These are phyloP conservation scores for Ochropleura leucogaster DNA, from an alignment of 2,888 invertebrate species.

Conservation along the genomic window DNA sequence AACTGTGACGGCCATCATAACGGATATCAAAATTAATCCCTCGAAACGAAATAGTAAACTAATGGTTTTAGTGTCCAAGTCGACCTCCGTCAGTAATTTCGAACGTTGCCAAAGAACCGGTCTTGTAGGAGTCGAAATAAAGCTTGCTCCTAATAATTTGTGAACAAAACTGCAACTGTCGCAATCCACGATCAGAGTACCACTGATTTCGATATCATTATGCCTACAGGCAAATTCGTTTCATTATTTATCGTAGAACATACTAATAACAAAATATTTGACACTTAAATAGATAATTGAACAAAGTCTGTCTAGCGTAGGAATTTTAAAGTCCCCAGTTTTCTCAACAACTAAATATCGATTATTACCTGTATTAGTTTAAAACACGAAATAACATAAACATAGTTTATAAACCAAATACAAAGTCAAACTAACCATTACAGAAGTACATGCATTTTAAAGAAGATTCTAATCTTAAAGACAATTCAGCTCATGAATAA, in stretches of 20 bases:
- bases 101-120: conserved; percentile 78
- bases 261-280: conserved; percentile 37
- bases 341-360: background rate
- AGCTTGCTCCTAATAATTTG: conserved; percentile 63
- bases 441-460: conserved; percentile 45
- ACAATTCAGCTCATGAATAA: conserved; percentile 61
- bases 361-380: conserved; percentile 10
- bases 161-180: conserved; percentile 60
- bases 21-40: conserved; percentile 35
- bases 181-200: conserved; percentile 40
- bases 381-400: conserved; percentile 19
- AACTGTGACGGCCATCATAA: conserved; percentile 8
- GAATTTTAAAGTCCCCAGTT: conserved; percentile 18
- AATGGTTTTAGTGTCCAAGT: conserved; percentile 67
- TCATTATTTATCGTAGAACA: conserved; percentile 12
- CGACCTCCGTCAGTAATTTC: conserved; percentile 75
- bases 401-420: conserved; percentile 22
- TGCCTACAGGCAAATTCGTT: conserved; percentile 24
- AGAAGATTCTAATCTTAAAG: conserved; percentile 54
- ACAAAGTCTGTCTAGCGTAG: conserved; percentile 14
- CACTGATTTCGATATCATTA: conserved; percentile 34
- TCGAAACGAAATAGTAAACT: conserved; percentile 48
- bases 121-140: conserved; percentile 73
- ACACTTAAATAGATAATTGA: conserved; percentile 46
- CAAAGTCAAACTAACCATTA: conserved; percentile 37